Evolutionary conservation across 2,113 vertebrate species (phyloP).

Genomic region (Corvus cornix): DNA sequence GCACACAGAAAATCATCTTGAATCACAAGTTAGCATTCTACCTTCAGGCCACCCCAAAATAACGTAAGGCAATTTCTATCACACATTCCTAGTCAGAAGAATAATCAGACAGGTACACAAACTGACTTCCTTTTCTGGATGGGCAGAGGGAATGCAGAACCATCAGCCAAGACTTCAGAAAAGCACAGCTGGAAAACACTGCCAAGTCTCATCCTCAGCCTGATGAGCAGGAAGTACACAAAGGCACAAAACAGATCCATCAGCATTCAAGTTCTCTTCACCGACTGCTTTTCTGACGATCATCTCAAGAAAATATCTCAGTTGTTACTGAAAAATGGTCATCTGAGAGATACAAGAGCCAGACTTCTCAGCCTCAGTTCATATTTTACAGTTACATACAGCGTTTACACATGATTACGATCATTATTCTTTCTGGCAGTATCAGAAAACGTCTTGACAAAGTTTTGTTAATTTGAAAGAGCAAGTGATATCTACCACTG

Average conservation of each 20-base stretch:
- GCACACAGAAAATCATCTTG: not conserved
- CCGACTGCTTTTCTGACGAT: not conserved
- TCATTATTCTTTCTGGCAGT: not conserved
- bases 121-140: not conserved
- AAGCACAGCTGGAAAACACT: not conserved
- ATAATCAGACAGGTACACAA: not conserved
- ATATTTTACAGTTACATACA: conserved; percentile 9
- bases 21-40: not conserved
- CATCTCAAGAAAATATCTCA: not conserved
- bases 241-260: conserved; percentile 18
- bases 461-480: not conserved
- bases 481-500: not conserved
- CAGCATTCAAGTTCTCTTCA: not conserved
- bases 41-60: not conserved
- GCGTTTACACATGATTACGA: not conserved
- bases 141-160: not conserved
- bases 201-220: not conserved
- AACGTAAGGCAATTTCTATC: not conserved
- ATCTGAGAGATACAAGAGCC: not conserved
- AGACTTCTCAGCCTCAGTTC: not conserved
- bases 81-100: not conserved
- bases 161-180: not conserved
- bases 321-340: not conserved
- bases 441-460: conserved; percentile 5
- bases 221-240: not conserved